A percentile compares a stretch with the other conserved stretches of the same genome.
These are phyloP conservation scores for Ornithoptera alexandrae DNA, from an alignment of 2,888 invertebrate species.

Conservation along the genomic window DNA sequence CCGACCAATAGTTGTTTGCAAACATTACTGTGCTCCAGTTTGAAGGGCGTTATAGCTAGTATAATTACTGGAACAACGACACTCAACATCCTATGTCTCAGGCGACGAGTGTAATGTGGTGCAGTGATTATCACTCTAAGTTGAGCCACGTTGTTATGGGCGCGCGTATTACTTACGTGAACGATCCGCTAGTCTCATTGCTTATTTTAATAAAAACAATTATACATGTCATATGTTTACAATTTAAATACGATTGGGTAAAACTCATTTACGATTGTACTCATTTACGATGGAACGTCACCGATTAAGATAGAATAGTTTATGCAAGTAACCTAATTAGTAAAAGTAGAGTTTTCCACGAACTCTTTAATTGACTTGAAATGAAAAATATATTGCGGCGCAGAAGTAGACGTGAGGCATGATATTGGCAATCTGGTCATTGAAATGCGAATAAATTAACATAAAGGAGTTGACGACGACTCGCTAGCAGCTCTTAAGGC, in stretches of 20 bases:
- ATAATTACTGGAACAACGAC: no score
- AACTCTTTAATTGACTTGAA: constrained; percentile 16
- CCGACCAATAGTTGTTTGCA: no score
- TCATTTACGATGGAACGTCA: background rate
- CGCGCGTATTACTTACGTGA: no score
- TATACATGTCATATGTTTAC: no score
- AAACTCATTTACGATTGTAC: background rate
- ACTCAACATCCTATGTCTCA: no score
- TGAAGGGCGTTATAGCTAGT: no score
- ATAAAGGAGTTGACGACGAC: constrained; percentile 58
- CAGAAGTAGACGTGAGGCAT: constrained; percentile 52
- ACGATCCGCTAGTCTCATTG: no score
- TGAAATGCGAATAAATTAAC: constrained; percentile 74
- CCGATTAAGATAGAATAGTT: background rate
- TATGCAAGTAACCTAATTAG: background rate
- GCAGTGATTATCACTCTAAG: no score
- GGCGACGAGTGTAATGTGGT: no score
- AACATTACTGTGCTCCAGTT: no score
- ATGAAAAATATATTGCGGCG: constrained; percentile 23
- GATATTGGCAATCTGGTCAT: constrained; percentile 63
- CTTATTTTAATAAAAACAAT: no score
- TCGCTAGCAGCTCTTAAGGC: constrained; percentile 48
- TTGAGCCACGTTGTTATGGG: no score
- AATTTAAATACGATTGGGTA: background rate
- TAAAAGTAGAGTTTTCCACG: constrained; percentile 1